Evolutionary conservation across 2,888 invertebrate species (phyloP).

Genomic region (Odontocolon sp.): DNA sequence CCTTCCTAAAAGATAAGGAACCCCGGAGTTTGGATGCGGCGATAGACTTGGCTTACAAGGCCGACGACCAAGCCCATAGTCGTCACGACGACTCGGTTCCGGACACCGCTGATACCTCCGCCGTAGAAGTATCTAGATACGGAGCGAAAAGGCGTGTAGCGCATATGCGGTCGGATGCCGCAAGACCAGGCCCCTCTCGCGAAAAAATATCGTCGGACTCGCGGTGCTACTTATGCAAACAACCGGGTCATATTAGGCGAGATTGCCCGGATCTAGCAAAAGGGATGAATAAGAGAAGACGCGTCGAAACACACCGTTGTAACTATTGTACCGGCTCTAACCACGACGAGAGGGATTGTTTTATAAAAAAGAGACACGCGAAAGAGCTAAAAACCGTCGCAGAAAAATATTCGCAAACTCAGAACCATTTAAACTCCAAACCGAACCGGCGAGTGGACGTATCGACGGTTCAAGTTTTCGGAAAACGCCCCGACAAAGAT

Average conservation of each 20-base stretch:
- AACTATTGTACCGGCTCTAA: neutral
- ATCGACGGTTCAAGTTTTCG: neutral
- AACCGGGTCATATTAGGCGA: neutral
- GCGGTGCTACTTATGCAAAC: neutral
- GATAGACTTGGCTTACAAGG: neutral
- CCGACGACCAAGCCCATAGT: neutral
- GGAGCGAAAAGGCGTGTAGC: neutral
- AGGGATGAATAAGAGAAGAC: neutral
- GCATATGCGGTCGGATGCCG: neutral
- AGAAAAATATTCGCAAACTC: neutral
- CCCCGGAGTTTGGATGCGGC: neutral
- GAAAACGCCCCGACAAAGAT: constrained; percentile 12
- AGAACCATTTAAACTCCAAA: constrained; percentile 14
- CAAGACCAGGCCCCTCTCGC: neutral
- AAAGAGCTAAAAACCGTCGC: neutral
- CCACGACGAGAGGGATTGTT: neutral
- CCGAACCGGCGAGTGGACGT: constrained; percentile 1
- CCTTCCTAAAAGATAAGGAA: neutral
- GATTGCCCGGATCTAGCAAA: neutral
- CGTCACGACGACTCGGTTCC: neutral
- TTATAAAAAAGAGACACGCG: neutral
- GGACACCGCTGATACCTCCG: neutral
- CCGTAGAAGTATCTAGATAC: neutral
- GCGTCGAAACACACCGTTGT: neutral
- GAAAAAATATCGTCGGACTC: neutral